Percentiles rank a stretch among this genome's conserved stretches.
These are phyloP conservation scores for Tachyglossus aculeatus DNA, from an alignment of 2,797 vertebrate genomes.

Conservation along the genomic window DNA sequence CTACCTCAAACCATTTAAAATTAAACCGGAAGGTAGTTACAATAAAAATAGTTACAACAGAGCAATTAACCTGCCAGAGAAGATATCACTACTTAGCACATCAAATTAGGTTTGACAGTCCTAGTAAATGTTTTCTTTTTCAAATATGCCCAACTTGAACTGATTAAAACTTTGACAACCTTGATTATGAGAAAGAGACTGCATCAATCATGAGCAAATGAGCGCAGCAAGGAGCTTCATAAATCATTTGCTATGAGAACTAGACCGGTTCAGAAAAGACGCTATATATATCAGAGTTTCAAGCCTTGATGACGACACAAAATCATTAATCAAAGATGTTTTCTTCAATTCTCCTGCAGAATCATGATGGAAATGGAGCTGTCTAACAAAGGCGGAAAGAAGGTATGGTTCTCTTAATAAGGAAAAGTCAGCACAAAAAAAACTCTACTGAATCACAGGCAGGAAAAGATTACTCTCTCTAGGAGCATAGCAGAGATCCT, in stretches of 20 bases:
- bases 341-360: neutral
- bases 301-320: neutral
- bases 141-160: neutral
- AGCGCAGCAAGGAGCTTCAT: neutral
- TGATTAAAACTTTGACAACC: neutral
- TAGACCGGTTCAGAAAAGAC: too few species aligned
- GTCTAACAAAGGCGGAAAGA: neutral
- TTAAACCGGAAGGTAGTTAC: too few species aligned
- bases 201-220: neutral
- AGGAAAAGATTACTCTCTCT: too few species aligned
- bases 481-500: too few species aligned
- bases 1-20: neutral
- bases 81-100: neutral
- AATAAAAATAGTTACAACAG: neutral
- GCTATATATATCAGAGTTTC: neutral
- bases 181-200: neutral
- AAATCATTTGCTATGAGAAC: neutral
- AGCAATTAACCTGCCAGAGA: neutral
- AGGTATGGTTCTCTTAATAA: too few species aligned
- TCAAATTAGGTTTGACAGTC: neutral
- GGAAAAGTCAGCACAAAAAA: too few species aligned
- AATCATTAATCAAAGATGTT: neutral
- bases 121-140: neutral
- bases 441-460: too few species aligned
- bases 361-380: neutral